Conservation (phyloP, 2,113 vertebrate genomes). For the Zosterops lateralis region DNA sequence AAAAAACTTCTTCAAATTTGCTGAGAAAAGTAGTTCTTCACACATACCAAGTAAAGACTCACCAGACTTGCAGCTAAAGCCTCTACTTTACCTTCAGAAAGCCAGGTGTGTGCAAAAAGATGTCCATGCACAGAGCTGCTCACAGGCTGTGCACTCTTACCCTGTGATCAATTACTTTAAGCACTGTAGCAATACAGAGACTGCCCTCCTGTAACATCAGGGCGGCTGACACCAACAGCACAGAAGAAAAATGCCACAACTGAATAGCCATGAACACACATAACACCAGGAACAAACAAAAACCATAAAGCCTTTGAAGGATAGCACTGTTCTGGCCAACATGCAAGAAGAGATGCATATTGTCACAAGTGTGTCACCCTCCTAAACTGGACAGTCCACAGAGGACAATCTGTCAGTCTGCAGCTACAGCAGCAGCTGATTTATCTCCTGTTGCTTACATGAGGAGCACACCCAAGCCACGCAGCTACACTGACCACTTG, state of each 20-base stretch:
- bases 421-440: not conserved
- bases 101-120: not conserved
- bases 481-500: not conserved
- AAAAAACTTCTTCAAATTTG: not conserved
- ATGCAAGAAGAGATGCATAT: not conserved
- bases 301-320: not conserved
- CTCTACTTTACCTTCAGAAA: not conserved
- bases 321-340: not conserved
- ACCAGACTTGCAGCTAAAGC: not conserved
- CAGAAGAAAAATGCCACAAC: not conserved
- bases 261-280: not conserved
- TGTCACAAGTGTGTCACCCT: not conserved
- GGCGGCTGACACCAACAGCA: not conserved
- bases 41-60: not conserved
- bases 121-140: not conserved
- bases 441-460: not conserved
- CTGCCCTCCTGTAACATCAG: not conserved
- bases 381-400: not conserved
- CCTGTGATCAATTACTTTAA: not conserved
- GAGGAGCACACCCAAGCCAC: not conserved
- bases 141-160: not conserved
- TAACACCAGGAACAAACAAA: not conserved
- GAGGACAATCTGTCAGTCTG: not conserved
- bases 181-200: not conserved
- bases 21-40: not conserved